Evolutionary conservation across 1,140 invertebrate species (phyloP), one percentile per base, ranked within the genome.

Genomic region (Drosophila arizonae): DNA sequence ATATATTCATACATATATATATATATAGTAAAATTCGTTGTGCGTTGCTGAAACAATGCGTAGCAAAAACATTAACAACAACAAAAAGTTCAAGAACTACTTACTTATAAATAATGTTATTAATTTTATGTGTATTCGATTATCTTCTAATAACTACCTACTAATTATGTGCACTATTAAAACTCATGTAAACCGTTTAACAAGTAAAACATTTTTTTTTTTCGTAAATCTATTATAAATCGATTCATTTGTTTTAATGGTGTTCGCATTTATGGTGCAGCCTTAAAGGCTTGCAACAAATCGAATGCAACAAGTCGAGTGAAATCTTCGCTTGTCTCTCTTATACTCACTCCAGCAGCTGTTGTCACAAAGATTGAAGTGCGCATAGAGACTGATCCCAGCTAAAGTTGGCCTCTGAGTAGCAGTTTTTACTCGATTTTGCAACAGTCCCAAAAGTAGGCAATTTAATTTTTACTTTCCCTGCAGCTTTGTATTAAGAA

Each of bases 131-230:
- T 82, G 69, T 65, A 76, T 72, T 66, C 66, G 72, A 76, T 71
- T 84, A 82, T 61, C 67, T 76, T 84, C 80, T 79, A 84, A 82
- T 84, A 69, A 62, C 51, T 79, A 84, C 48, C 21, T 84, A 81
- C 80, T 79, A 79, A 84, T 82, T 45, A 70, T 82, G 80, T 79
- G 81, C 80, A 84, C 80, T 82, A 82, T 84, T 84, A 80, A 72
- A 82, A 82, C 82, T 61, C 72, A 82, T 74, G 57, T 72, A 61
- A 72, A 72, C 55, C 50, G 79, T 82, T 84, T 43, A 72, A 76
- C 45, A 69, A 81, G 45, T 61, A 62, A 57, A 54, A 50, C 9
- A 4, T 26, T 15, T 15, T 11, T 51, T 51, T 30, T 51, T 8
- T 54, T 33, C 26, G 33, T 17, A 30, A 17, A 17, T 2, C 41